Evolutionary conservation across 2,113 vertebrate genomes (phyloP), one percentile per base, ranked within the genome.

Genomic region (Marcusenius ussheri): DNA sequence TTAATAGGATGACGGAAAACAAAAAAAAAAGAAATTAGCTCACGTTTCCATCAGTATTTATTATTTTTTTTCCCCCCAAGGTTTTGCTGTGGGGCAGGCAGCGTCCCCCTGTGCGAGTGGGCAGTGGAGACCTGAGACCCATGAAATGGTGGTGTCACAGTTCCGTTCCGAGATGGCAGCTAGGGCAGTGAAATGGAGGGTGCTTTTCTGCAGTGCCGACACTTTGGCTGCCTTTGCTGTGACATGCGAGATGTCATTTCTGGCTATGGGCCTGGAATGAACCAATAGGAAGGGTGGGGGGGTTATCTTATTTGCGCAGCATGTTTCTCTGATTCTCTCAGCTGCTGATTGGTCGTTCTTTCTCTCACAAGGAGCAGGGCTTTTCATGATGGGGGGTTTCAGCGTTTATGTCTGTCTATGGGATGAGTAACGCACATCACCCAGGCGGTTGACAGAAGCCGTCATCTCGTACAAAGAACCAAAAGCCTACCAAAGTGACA

Each of bases 71-170:
- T 3, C 3, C 8, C 5, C 15, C 19, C 9, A 9, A 84, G 39
- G 42, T 84, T 84, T 45, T 24, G 45, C 45, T 84, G 42, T 47
- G 42, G n/a, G 83, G 17, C 21, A 53, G 27, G n/a, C 49, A 56
- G 27, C 39, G 21, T 17, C 15, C 6, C 50, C 47, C 47, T 13
- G 3, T 35, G 85, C 19, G 3, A 53, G 31, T 87, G 27, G 85
- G 17, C 47, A 53, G 50, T 39, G 50, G 13, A 56, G 85, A 47
- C n/a, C 49, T 9, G 49, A 31, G 11, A 15, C 85, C 50, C 11
- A 53, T 17, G 50, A 87, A 87, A 87, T 87, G 85, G 47, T 51
- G 85, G 27, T 21, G n/a, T 87, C n/a, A 7, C 85, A 53, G 85
- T 56, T 53, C 50, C n/a, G 6, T 21, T 87, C 85, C 5, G 85